Evolutionary conservation across 2,888 invertebrate species (phyloP), one percentile per base, ranked within the genome.

Genomic region (Chrysodeixis includens): DNA sequence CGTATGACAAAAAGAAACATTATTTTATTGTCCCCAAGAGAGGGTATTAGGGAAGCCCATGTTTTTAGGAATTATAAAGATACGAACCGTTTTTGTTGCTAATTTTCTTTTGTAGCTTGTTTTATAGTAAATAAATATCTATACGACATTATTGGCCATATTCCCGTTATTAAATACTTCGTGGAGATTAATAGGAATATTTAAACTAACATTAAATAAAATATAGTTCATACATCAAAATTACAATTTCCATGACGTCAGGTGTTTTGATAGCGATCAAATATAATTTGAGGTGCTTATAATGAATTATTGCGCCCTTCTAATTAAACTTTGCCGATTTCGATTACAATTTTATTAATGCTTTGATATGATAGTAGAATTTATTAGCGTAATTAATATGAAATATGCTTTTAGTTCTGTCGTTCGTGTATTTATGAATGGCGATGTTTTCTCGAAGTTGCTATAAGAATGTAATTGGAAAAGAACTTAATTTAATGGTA

Each of bases 311-410:
- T 61, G 56, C 77, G 22, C 22, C 52, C 32, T 69, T 60, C 70
- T 77, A 79, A 79, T 79, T 79, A 79, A 79, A 79, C 77, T 79
- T 77, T 66, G 26, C 67, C 63, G 56, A 77, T 79, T 77, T 67
- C 70, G 75, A 64, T 66, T 71, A 71, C 59, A 69, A 69, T 77
- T 77, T 77, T 75, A 77, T 79, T 77, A 35, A 72, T 35, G 12
- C 35, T 35, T 4, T 64, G 63, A 49, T 56, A 51, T 52, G 72
- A 69, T 65, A 69, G 57, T 66, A 62, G 54, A 73, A 79, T 79
- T 79, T 71, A 77, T 77, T 66, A 49, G 22, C 1, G 67, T 64
- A 60, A 79, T 79, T 75, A 75, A 53, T 66, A 62, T 71, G 77
- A 79, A 77, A 71, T 68, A 71, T 72, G 67, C 58, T 65, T 46